Conservation (phyloP, 2,797 vertebrate genomes). For the Calcarius lapponicus region DNA sequence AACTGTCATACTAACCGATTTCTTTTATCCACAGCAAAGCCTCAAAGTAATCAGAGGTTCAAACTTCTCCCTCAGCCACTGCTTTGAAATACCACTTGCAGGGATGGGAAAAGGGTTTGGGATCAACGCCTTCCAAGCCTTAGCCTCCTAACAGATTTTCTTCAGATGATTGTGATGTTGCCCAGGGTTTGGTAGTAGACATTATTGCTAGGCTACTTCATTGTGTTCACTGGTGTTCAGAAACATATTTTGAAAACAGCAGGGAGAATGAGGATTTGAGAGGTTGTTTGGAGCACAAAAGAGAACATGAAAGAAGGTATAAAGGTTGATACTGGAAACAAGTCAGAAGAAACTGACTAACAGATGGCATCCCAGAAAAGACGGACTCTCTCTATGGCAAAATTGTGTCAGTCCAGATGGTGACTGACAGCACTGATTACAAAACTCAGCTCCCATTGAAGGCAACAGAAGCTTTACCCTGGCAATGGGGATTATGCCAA, state of each 20-base stretch:
- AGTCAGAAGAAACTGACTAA: slow-evolving; percentile 40
- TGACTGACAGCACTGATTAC: slow-evolving; percentile 56
- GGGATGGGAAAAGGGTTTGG: neutral
- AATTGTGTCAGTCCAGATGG: slow-evolving; percentile 37
- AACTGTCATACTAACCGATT: neutral
- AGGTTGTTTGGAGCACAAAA: slow-evolving; percentile 13
- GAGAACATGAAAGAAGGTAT: slow-evolving; percentile 14
- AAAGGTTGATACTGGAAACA: slow-evolving; percentile 46
- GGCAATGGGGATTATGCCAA: neutral
- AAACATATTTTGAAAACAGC: slow-evolving; percentile 20
- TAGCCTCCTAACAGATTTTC: neutral
- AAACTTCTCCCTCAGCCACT: neutral
- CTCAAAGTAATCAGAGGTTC: neutral
- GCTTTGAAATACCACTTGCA: neutral
- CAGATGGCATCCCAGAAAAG: slow-evolving; percentile 58
- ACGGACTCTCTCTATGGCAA: neutral
- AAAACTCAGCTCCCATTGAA: slow-evolving; percentile 20
- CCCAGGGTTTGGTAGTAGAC: neutral
- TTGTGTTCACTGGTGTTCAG: neutral
- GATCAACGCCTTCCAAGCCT: neutral
- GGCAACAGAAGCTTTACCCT: neutral
- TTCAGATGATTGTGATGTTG: neutral
- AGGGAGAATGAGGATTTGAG: neutral
- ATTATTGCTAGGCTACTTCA: neutral
- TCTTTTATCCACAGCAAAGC: neutral